phyloP scores from a whole-genome alignment of 53 echinoderm and acorn worm genomes.

The Arbacia lixula region DNA sequence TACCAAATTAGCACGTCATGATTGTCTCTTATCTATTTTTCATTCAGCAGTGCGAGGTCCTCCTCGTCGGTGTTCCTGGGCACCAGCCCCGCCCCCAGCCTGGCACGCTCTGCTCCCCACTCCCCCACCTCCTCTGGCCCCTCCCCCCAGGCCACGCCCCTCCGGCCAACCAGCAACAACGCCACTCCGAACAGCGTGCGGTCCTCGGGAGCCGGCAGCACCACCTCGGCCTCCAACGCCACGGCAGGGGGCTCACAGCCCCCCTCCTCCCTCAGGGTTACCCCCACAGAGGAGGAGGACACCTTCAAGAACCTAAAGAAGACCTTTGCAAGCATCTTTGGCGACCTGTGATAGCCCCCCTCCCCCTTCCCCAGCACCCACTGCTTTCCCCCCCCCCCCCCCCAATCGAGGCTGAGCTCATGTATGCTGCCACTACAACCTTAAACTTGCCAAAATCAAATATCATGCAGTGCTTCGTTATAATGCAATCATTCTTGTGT shows the following conservation, averaged over 20 bases:
- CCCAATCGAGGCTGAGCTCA: no score
- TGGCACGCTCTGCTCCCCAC: constrained; percentile 58
- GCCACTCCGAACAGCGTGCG: constrained; percentile 48
- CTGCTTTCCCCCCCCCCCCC: neutral
- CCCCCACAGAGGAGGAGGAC: constrained; percentile 96
- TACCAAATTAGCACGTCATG: no score
- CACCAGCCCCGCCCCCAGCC: constrained; percentile 46
- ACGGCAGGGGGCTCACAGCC: constrained; percentile 51
- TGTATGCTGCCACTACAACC: no score
- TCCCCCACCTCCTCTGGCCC: constrained; percentile 29
- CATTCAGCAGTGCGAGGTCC: neutral
- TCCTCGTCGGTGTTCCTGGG: neutral
- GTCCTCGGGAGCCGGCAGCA: constrained; percentile 51
- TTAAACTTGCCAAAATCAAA: no score
- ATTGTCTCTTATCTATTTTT: neutral
- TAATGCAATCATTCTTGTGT: no score
- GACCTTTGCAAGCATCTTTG: constrained; percentile 98
- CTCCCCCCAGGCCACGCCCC: constrained; percentile 24
- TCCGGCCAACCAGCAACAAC: constrained; percentile 30
- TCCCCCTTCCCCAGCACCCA: no score
- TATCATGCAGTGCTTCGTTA: no score
- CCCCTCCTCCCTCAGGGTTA: constrained; percentile 69
- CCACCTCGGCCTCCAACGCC: constrained; percentile 66
- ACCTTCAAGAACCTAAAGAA: constrained; percentile 98
- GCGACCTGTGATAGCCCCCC: constrained; percentile 89